Evolutionary conservation across 1,140 invertebrate genomes (phyloP).

Genomic region (Ditylenchus dipsaci): DNA sequence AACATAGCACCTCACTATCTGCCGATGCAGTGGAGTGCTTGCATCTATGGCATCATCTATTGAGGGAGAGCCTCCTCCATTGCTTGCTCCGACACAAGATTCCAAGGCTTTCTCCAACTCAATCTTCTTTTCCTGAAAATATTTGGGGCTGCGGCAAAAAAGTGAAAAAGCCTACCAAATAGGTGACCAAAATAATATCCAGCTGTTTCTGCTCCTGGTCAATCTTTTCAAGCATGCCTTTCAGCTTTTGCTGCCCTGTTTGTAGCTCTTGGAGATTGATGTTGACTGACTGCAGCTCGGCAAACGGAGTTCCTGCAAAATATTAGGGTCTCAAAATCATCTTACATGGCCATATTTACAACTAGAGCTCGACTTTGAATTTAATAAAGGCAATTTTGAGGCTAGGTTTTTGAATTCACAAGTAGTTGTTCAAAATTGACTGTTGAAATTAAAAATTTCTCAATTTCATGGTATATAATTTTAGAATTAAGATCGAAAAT

Average conservation of each 20-base stretch:
- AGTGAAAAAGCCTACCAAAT: conserved; percentile 29
- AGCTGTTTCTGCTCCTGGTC: conserved; percentile 73
- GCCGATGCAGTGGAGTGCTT: conserved; percentile 89
- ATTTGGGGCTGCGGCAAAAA: neutral
- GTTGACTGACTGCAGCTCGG: conserved; percentile 52
- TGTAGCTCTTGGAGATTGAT: conserved; percentile 73
- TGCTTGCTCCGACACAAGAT: conserved; percentile 30
- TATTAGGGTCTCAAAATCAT: neutral
- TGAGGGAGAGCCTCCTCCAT: conserved; percentile 42
- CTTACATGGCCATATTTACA: too few species aligned
- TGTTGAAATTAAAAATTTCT: too few species aligned
- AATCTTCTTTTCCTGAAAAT: conserved; percentile 31
- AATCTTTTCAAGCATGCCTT: conserved; percentile 74
- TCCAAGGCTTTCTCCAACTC: conserved; percentile 60
- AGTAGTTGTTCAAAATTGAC: too few species aligned
- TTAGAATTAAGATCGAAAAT: too few species aligned
- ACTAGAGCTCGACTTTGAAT: too few species aligned
- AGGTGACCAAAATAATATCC: conserved; percentile 24
- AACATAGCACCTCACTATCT: conserved; percentile 88
- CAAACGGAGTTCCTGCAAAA: conserved; percentile 49
- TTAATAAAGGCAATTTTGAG: too few species aligned
- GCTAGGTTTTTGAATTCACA: too few species aligned
- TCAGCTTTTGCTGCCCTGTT: conserved; percentile 77
- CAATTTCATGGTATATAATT: too few species aligned
- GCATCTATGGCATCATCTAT: conserved; percentile 94